Percentiles rank a stretch among this genome's conserved stretches.
These are phyloP conservation scores for Drosophila leonis DNA, from an alignment of 2,888 invertebrate genomes.

Conservation along the genomic window DNA sequence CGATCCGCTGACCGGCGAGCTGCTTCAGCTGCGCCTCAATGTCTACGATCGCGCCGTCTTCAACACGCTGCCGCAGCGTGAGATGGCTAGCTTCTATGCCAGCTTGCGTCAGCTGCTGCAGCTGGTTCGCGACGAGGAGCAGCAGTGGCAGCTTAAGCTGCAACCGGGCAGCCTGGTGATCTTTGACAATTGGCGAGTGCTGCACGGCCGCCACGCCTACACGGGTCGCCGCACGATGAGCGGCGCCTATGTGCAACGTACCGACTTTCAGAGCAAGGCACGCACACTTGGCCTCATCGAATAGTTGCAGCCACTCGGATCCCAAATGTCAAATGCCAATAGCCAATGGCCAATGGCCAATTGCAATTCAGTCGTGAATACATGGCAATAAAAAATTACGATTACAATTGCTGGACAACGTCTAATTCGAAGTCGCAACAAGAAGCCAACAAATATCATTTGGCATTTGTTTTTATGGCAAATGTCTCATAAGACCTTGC, in stretches of 20 bases:
- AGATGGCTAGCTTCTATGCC: constrained; percentile 88
- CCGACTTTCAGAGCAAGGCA: constrained; percentile 89
- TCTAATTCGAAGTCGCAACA: constrained; percentile 55
- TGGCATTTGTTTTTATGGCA: constrained; percentile 76
- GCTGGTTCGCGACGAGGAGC: constrained; percentile 86
- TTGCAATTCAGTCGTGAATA: constrained; percentile 30
- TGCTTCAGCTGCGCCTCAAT: constrained; percentile 90
- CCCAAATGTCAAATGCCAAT: constrained; percentile 12
- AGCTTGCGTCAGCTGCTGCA: constrained; percentile 87
- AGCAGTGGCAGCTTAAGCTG: constrained; percentile 88
- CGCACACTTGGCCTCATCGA: constrained; percentile 86
- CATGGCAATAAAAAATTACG: constrained; percentile 69
- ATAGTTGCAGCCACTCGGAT: constrained; percentile 36
- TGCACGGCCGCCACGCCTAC: constrained; percentile 91
- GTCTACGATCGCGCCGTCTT: constrained; percentile 90
- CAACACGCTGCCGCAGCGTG: constrained; percentile 86
- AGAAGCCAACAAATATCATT: constrained; percentile 65
- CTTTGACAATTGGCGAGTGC: constrained; percentile 92
- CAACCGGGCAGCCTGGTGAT: constrained; percentile 90
- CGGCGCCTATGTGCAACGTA: constrained; percentile 91
- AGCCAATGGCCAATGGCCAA: constrained; percentile 28
- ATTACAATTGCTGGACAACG: constrained; percentile 68
- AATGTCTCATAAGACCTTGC: constrained; percentile 42
- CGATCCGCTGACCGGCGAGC: constrained; percentile 86
- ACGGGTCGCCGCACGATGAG: constrained; percentile 89